These are phyloP conservation scores for Atlantisia rogersi DNA, from an alignment of 2,113 vertebrate genomes.

Conservation along the genomic window DNA sequence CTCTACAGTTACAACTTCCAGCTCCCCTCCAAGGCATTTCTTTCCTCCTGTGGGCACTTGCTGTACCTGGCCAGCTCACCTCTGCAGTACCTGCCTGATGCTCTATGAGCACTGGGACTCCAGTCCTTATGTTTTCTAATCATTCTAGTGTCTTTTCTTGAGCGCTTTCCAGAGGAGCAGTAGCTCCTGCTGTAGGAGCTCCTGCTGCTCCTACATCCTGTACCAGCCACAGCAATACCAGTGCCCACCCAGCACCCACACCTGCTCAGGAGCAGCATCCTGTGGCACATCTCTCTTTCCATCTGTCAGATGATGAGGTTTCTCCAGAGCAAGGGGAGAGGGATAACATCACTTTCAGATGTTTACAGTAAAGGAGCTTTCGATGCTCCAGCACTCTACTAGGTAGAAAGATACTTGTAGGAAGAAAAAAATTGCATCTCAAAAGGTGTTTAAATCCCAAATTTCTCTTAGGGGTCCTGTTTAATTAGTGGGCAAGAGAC, in stretches of 20 bases:
- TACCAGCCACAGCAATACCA: neutral
- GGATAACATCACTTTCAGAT: too few species aligned
- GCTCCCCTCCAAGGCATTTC: neutral
- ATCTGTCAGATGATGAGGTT: neutral
- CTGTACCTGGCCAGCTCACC: neutral
- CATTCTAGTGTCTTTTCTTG: neutral
- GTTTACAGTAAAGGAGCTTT: neutral
- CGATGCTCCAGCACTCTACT: neutral
- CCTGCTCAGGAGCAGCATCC: neutral
- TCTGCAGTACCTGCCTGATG: neutral
- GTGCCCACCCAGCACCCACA: neutral
- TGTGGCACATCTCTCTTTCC: neutral
- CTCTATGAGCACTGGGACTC: neutral
- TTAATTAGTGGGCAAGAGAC: neutral
- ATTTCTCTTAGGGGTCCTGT: neutral
- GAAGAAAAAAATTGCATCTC: neutral
- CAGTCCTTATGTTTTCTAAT: neutral
- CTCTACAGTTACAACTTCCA: neutral
- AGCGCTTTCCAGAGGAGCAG: neutral
- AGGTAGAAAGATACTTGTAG: neutral
- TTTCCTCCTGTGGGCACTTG: neutral
- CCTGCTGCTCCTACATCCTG: neutral
- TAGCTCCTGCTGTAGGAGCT: neutral
- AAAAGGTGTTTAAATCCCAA: neutral
- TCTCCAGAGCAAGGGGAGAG: neutral